These are phyloP conservation scores for Polyommatus iphigenia DNA, from an alignment of 2,888 invertebrate genomes.

Conservation along the genomic window DNA sequence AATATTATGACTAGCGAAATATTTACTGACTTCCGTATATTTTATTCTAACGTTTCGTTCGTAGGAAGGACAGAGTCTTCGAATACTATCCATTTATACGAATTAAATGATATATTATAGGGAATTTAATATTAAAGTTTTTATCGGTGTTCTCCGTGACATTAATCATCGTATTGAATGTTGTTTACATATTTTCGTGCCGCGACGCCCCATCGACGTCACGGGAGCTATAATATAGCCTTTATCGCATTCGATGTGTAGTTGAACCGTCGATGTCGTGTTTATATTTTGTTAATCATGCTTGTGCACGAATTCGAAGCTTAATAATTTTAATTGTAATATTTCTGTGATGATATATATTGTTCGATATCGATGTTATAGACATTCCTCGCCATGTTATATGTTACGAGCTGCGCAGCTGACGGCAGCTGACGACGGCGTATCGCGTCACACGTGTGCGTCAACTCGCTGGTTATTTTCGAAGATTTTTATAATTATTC, in stretches of 20 bases:
- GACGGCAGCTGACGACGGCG: not conserved
- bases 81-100: conserved; percentile 59
- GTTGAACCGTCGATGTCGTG: conserved; percentile 43
- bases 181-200: conserved; percentile 56
- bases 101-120: conserved; percentile 52
- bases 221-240: conserved; percentile 51
- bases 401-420: conserved; percentile 53
- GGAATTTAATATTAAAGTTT: conserved; percentile 57
- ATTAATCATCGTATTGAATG: conserved; percentile 59
- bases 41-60: conserved; percentile 60
- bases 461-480: conserved; percentile 59
- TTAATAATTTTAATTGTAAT: conserved; percentile 54
- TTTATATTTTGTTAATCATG: conserved; percentile 46
- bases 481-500: conserved; percentile 66
- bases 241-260: conserved; percentile 56
- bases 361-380: conserved; percentile 62
- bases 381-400: conserved; percentile 70
- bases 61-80: conserved; percentile 66
- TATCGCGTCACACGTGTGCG: not conserved
- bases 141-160: conserved; percentile 68
- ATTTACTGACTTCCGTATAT: conserved; percentile 64
- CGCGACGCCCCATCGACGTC: conserved; percentile 55
- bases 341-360: conserved; percentile 68
- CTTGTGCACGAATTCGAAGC: conserved; percentile 48
- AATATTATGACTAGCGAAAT: conserved; percentile 56